These are phyloP conservation scores for Bolinopsis microptera DNA, from an alignment of 37 sponge, comb jelly and placozoan genomes.

Conservation along the genomic window DNA sequence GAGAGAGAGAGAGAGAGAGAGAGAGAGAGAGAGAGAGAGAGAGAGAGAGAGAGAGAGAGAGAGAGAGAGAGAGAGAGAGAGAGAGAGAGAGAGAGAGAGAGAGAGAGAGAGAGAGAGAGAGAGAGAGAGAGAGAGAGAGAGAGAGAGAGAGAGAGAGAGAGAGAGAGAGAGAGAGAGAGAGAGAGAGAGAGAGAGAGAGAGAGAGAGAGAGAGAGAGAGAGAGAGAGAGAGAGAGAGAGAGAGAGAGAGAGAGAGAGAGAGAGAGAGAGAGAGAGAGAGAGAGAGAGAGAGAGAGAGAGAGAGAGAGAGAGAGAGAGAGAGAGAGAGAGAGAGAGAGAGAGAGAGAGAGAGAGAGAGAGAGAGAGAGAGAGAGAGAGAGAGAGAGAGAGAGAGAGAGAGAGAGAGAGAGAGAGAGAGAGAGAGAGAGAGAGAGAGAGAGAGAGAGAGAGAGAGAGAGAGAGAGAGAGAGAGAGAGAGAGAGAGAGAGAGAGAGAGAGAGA, in stretches of 20 bases:
- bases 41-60: no score
- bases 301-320: no score
- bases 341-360: no score
- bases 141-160: neutral
- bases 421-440: no score
- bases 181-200: constrained; percentile 7
- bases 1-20: neutral
- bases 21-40: neutral
- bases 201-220: neutral
- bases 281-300: neutral
- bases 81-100: constrained; percentile 7
- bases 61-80: no score
- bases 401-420: no score
- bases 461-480: no score
- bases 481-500: no score
- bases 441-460: no score
- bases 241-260: constrained; percentile 7
- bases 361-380: no score
- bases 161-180: neutral
- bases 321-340: no score
- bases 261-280: neutral
- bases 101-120: neutral
- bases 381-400: no score
- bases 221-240: neutral
- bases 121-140: constrained; percentile 7